Conservation (phyloP, 2,888 invertebrate species). For the Andrena marginata region DNA sequence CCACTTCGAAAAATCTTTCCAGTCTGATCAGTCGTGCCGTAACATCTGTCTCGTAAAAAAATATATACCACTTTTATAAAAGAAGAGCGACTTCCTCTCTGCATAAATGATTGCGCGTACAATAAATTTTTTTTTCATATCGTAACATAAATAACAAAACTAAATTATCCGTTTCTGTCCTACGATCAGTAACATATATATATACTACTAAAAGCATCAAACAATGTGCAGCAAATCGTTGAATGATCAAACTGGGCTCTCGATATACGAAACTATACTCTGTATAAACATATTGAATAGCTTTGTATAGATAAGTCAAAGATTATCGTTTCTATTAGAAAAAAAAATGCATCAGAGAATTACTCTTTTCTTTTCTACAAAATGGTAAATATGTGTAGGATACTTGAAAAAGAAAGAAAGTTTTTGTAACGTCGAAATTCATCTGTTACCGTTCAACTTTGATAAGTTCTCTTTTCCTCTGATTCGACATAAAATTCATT, state of each 20-base stretch:
- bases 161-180: slow-evolving; percentile 1
- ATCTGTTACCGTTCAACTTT: slow-evolving; percentile 7
- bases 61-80: slow-evolving; percentile 13
- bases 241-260: slow-evolving; percentile 57
- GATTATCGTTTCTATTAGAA: slow-evolving; percentile 35
- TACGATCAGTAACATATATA: not conserved
- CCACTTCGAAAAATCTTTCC: slow-evolving; percentile 12
- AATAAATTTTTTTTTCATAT: slow-evolving; percentile 7
- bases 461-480: slow-evolving; percentile 15
- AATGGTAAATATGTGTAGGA: slow-evolving; percentile 48
- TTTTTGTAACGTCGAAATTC: slow-evolving; percentile 6
- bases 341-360: slow-evolving; percentile 50
- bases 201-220: not conserved
- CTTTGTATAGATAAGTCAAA: slow-evolving; percentile 18
- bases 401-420: slow-evolving; percentile 8
- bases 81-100: not conserved
- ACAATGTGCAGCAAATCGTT: slow-evolving; percentile 12
- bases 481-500: slow-evolving; percentile 15
- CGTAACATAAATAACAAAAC: slow-evolving; percentile 4
- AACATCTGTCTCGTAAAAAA: slow-evolving; percentile 14
- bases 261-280: slow-evolving; percentile 32
- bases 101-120: slow-evolving; percentile 10
- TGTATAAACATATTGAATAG: slow-evolving; percentile 32
- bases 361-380: slow-evolving; percentile 22
- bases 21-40: slow-evolving; percentile 42